Percentiles rank a stretch among this genome's conserved stretches.
Conservation (phyloP, 23 tunicate genomes). For the Oikopleura vanhoeffeni region DNA sequence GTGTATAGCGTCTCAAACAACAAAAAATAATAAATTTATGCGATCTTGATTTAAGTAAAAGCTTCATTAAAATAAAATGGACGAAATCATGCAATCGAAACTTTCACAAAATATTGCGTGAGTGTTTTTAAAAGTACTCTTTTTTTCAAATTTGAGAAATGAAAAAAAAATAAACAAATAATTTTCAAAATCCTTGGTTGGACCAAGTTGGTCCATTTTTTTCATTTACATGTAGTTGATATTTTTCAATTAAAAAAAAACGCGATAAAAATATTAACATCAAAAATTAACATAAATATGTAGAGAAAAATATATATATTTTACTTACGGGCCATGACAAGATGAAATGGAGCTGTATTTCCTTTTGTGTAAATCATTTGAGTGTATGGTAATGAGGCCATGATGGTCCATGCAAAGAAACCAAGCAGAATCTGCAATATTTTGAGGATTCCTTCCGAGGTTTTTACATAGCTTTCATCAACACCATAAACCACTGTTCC, state of each 20-base stretch:
- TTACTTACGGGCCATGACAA: background rate
- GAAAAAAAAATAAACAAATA: background rate
- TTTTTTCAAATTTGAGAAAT: background rate
- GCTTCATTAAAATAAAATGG: too few relatives aligned
- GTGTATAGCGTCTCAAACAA: too few relatives aligned
- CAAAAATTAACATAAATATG: background rate
- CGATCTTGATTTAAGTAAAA: too few relatives aligned
- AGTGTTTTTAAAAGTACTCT: too few relatives aligned
- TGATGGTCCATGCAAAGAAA: background rate
- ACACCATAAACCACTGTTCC: background rate
- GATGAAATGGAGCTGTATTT: background rate
- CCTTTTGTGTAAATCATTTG: background rate
- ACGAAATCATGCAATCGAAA: too few relatives aligned
- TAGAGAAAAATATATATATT: background rate
- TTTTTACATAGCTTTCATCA: background rate
- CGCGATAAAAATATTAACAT: background rate
- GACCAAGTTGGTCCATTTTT: too few relatives aligned
- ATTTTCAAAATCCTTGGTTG: too few relatives aligned
- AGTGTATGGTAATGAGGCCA: background rate
- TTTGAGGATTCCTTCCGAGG: background rate
- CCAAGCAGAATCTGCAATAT: background rate
- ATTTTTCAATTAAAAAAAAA: background rate
- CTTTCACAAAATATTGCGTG: too few relatives aligned
- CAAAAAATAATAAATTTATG: too few relatives aligned
- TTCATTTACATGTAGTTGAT: too few relatives aligned